Evolutionary conservation across 2,113 vertebrate species (phyloP), one percentile per base, ranked within the genome.

Genomic region (Lophotis ruficrista): DNA sequence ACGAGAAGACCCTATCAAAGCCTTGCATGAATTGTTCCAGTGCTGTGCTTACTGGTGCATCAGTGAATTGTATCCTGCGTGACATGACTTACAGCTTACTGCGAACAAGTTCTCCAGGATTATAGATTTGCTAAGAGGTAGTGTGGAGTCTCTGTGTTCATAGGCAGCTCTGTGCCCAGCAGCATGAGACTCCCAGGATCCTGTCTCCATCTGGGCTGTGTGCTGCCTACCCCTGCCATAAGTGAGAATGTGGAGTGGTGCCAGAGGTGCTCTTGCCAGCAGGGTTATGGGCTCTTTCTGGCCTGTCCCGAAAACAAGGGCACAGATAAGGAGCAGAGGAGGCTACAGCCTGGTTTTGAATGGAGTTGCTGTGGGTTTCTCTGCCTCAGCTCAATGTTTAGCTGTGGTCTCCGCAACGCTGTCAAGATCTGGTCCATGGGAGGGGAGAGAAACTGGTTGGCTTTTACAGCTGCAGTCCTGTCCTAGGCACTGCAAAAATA

Each of bases 231-330:
- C 33, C 17, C 43, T 4, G 21, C 19, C 3, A 1, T 11, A 37
- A 62, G n/a, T 20, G 20, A 69, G 64, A 47, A 31, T 41, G 62
- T 48, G 83, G 88, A 90, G 68, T 28, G 31, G 43, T 37, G 77
- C 87, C 77, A 56, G 73, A 56, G 51, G 24, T 81, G 48, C 76
- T 84, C 33, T 73, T 94, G 73, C 51, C 93, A 91, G 69, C 73
- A 27, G 53, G 48, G 30, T 64, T 82, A 47, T 8, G 38, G 85
- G 61, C 53, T 96, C 43, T 25, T 89, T 50, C 83, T 69, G 83
- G 37, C 56, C 75, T 87, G 38, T 81, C 38, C 47, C 56, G 72
- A 75, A 47, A 58, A 68, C 37, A 78, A 86, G 41, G 57, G 77
- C 73, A 61, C 50, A 77, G 91, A 82, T 75, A 56, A 72, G 87